Evolutionary conservation across 2,797 vertebrate genomes (phyloP).

Genomic region (Podarcis siculus): DNA sequence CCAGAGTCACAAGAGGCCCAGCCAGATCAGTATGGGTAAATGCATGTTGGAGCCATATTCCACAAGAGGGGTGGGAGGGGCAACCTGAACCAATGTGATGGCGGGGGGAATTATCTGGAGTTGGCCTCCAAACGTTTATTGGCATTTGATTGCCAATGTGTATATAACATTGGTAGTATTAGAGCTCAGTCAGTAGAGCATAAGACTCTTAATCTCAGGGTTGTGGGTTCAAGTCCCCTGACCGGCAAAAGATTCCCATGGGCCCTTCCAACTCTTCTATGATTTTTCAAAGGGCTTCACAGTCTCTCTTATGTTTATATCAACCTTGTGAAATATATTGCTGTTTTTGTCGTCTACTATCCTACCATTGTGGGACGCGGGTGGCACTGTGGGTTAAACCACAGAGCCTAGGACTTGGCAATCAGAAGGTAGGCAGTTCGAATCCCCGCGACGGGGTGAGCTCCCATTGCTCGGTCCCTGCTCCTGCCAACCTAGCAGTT

Average conservation of each 20-base stretch:
- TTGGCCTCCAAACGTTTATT: background rate
- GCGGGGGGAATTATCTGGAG: background rate
- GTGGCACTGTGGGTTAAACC: too few species aligned
- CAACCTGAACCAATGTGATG: background rate
- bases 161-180: background rate
- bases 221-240: too few species aligned
- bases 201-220: too few species aligned
- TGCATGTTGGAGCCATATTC: background rate
- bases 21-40: background rate
- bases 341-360: background rate
- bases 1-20: background rate
- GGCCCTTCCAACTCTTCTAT: too few species aligned
- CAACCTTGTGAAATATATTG: background rate
- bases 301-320: background rate
- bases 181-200: too few species aligned
- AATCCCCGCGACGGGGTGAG: too few species aligned
- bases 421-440: too few species aligned
- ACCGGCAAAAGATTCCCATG: too few species aligned
- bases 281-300: background rate
- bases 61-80: background rate
- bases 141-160: background rate
- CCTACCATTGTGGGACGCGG: too few species aligned
- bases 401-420: too few species aligned
- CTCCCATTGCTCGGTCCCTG: too few species aligned
- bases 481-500: too few species aligned